Conservation (phyloP, 1,140 invertebrate species). For the Colletes gigas region DNA sequence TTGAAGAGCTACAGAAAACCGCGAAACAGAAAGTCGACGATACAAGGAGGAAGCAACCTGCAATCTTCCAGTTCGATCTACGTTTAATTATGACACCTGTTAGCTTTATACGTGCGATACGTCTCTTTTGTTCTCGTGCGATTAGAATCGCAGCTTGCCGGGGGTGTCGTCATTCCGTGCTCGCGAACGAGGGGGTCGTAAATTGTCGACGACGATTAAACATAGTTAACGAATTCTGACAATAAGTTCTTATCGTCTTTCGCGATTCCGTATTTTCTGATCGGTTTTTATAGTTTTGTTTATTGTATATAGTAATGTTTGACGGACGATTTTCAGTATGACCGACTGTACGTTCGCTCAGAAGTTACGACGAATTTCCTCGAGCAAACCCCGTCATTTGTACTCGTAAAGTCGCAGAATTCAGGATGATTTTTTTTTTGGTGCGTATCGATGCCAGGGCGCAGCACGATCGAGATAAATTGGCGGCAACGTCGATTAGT, state of each 20-base stretch:
- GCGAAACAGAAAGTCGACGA: too few species aligned
- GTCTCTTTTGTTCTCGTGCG: not conserved
- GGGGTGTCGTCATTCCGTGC: not conserved
- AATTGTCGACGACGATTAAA: not conserved
- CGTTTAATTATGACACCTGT: not conserved
- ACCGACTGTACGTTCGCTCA: too few species aligned
- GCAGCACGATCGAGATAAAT: not conserved
- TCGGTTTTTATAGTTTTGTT: not conserved
- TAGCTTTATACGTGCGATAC: not conserved
- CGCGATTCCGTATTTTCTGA: not conserved
- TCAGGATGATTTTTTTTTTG: not conserved
- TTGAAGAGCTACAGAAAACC: too few species aligned
- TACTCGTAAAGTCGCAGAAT: not conserved
- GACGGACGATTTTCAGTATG: too few species aligned
- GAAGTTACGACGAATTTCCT: not conserved
- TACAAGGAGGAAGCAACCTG: not conserved
- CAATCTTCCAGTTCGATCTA: not conserved
- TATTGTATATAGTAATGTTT: too few species aligned
- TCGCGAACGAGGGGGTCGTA: not conserved
- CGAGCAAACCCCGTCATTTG: not conserved
- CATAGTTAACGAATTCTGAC: not conserved
- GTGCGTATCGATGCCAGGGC: not conserved
- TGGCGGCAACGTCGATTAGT: slow-evolving; percentile 1
- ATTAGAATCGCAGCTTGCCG: not conserved
- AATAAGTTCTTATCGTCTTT: not conserved